A percentile compares a stretch with the other conserved stretches of the same genome.
These are phyloP conservation scores for Atta cephalotes DNA, from an alignment of 1,140 invertebrate genomes.

Conservation along the genomic window DNA sequence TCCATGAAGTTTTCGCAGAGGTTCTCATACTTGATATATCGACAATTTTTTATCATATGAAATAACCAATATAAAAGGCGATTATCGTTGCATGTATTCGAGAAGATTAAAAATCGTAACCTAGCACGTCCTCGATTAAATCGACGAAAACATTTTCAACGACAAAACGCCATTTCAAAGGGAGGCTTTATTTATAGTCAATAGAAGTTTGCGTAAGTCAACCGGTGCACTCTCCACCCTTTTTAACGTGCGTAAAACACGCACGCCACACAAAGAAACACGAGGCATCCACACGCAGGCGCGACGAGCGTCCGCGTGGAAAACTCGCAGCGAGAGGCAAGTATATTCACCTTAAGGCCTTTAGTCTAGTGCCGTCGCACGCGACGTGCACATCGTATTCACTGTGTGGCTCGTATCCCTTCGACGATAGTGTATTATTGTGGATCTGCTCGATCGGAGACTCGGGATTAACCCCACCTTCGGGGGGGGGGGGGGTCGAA, in stretches of 20 bases:
- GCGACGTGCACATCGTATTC: conserved; percentile 73
- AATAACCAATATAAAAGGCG: not conserved
- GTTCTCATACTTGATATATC: not conserved
- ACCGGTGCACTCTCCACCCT: conserved; percentile 67
- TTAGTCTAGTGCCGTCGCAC: conserved; percentile 80
- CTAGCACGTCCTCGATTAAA: not conserved
- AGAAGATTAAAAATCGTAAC: not conserved
- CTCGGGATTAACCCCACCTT: not conserved
- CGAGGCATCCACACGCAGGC: conserved; percentile 69
- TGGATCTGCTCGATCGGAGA: not conserved
- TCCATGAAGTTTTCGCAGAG: not conserved
- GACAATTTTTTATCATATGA: not conserved
- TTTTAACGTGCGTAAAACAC: conserved; percentile 30
- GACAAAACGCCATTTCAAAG: not conserved
- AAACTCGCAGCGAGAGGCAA: conserved; percentile 77
- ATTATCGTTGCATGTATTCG: not conserved
- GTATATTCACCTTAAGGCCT: conserved; percentile 80
- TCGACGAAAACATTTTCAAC: not conserved
- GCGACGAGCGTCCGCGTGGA: conserved; percentile 72
- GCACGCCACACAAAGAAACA: not conserved
- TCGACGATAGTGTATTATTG: conserved; percentile 4
- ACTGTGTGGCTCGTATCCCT: conserved; percentile 14
- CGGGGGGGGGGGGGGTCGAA: too few species aligned
- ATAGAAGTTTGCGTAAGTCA: conserved; percentile 72
- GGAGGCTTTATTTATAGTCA: conserved; percentile 58